A percentile compares a stretch with the other conserved stretches of the same genome.
These are phyloP conservation scores for Paralinhomoeus sp. DNA, from an alignment of 2,888 invertebrate species.

Conservation along the genomic window DNA sequence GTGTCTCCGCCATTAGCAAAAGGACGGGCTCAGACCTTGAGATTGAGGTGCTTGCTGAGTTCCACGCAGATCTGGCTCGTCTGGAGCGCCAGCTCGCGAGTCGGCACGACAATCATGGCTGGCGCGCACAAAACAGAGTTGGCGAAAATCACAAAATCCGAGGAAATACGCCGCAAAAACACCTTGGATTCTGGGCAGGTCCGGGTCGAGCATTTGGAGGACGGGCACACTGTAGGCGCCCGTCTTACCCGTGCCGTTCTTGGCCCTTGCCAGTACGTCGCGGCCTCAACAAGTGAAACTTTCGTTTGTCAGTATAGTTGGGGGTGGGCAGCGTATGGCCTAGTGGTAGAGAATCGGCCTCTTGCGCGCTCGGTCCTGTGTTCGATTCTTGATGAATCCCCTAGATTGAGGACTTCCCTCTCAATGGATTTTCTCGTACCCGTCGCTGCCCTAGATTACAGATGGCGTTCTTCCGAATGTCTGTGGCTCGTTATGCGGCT, in stretches of 20 bases:
- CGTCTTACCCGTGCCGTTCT: constrained; percentile 98
- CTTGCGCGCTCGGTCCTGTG: too few species aligned
- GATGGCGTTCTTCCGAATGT: too few species aligned
- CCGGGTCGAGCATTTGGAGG: constrained; percentile 55
- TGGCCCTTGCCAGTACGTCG: constrained; percentile 90
- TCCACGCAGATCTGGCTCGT: constrained; percentile 99
- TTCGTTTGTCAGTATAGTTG: too few species aligned
- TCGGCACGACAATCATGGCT: constrained; percentile 79
- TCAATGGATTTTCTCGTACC: too few species aligned
- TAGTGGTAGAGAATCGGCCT: too few species aligned
- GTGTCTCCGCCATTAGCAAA: too few species aligned
- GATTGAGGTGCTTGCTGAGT: constrained; percentile 81
- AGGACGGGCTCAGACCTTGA: constrained; percentile 35
- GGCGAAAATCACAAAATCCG: neutral
- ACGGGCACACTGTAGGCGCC: constrained; percentile 98
- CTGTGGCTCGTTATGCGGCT: too few species aligned
- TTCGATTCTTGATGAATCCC: too few species aligned
- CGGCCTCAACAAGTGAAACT: constrained; percentile 20
- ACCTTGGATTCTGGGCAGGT: constrained; percentile 72
- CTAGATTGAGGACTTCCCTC: too few species aligned
- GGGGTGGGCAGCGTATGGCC: too few species aligned
- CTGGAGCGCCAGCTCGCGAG: constrained; percentile 89
- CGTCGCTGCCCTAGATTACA: too few species aligned
- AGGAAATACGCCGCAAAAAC: neutral
- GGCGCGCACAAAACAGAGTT: neutral